Conservation (phyloP, 2,888 invertebrate genomes). For the Zygaena filipendulae region DNA sequence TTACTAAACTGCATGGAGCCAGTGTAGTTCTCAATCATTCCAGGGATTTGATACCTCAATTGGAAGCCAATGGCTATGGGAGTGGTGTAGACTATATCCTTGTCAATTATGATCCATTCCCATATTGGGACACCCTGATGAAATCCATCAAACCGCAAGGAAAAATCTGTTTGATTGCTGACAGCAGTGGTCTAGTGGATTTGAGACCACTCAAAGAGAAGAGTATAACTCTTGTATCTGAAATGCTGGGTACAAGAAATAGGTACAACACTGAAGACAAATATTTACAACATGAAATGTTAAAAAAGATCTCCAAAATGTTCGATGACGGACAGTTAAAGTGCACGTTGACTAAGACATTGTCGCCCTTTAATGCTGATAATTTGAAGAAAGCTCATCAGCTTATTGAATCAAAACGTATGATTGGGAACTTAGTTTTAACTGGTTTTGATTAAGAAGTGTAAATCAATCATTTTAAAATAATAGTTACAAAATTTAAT, state of each 20-base stretch:
- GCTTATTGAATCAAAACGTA: slow-evolving; percentile 36
- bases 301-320: slow-evolving; percentile 35
- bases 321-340: slow-evolving; percentile 37
- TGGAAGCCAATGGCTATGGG: slow-evolving; percentile 34
- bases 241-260: slow-evolving; percentile 45
- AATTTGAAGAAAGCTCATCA: slow-evolving; percentile 46
- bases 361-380: slow-evolving; percentile 47
- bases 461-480: too few species aligned
- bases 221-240: slow-evolving; percentile 43
- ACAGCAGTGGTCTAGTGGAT: slow-evolving; percentile 41
- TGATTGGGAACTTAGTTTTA: slow-evolving; percentile 47
- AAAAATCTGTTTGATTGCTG: slow-evolving; percentile 47
- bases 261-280: slow-evolving; percentile 49
- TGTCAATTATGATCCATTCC: slow-evolving; percentile 49
- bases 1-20: slow-evolving; percentile 34
- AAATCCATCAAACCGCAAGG: slow-evolving; percentile 48
- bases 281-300: slow-evolving; percentile 36
- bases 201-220: slow-evolving; percentile 41
- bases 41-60: slow-evolving; percentile 35
- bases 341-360: slow-evolving; percentile 35
- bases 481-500: background rate
- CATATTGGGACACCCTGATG: slow-evolving; percentile 49
- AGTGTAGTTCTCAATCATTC: slow-evolving; percentile 45
- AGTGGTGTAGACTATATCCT: slow-evolving; percentile 46
- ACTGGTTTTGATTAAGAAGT: slow-evolving; percentile 31